Base-by-base conservation (phyloP, 2,888 invertebrate species). In the Hirtodrosophila duncani region DNA sequence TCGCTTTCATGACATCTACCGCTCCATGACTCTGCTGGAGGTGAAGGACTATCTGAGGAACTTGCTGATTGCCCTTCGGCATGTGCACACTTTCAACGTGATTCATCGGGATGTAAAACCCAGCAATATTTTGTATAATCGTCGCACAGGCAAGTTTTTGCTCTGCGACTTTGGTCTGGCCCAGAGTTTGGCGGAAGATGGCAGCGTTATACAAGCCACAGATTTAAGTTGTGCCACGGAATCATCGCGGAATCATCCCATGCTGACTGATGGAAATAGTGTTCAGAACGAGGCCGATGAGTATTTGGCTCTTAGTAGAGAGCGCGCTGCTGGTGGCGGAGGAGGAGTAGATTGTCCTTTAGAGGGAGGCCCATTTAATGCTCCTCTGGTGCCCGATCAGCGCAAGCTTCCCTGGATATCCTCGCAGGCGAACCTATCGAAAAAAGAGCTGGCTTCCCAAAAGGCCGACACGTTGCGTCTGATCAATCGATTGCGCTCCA, bases 41-140 rank as follows among this genome's bases (percentile, higher is more conserved):
- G 89, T 93, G 23, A 90, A 91, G 62, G 88, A 90, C 41, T 97
- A 96, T 85, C 92, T 96, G 91, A 90, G 89, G 78, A 94, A 95
- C 79, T 87, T 97, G 55, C 86, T 97, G 63, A 88, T 91, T 18
- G 95, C 97, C 5, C 87, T 97, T 67, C 88, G 89, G 2, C 91
- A 93, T 71, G 94, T 97, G 48, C 97, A 97, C 86, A 90, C 91
- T 26, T 93, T 93, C 84, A 91, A 92, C 59, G 92, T 97, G 57
- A 95, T 97, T 51, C 97, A 97, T 85, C 89, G 97, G 45, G 97
- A 97, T 83, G 91, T 97, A 26, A 97, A 97, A 86, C 97, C 97
- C 1, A 94, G 93, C 86, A 97, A 97, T 88, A 97, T 97, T 85
- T 88, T 97, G 7, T 96, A 94, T 82, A 93, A 95, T 86, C 89